Base-by-base conservation (phyloP, 2,113 vertebrate genomes). In the Cynocephalus volans region DNA sequence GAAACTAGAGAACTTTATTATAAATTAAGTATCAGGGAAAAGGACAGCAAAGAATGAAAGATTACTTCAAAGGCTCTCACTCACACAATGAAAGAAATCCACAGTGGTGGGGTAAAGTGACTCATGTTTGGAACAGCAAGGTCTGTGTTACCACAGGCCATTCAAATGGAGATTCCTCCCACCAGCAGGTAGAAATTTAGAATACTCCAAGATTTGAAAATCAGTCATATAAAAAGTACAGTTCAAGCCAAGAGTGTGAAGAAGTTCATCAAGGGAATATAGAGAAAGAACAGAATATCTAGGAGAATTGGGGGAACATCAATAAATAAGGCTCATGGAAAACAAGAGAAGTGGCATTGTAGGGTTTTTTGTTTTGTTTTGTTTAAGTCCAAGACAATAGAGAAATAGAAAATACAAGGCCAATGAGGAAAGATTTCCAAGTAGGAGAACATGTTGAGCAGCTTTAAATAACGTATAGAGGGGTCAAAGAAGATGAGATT, bases 151-250 rank as follows among this genome's bases (percentile, higher is more conserved):
- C 33, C 7, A 70, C 0, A 90, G 21, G 36, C 17, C 60, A 82
- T 64, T 95, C 83, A 85, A 86, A 96, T n/a, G 26, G 31, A 80
- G 70, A 83, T 76, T 48, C 52, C 85, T 84, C 52, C 36, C n/a
- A 72, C 7, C 70, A 90, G 60, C 9, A 93, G 65, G 18, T 12
- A 86, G 69, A 86, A 82, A 79, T 56, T 89, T 54, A 88, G 56
- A 90, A 67, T 41, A 94, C 41, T 56, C 4, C 13, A 96, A 67
- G 83, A 54, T 60, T 84, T 65, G 17, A 82, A 93, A 94, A 73
- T 87, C 13, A 48, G 11, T 95, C 26, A 69, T 36, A 69, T 33
- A 73, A 73, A 73, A 95, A 88, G 17, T 85, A 83, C 7, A 90
- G 36, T 65, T 93, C 1, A 95, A 89, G 64, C 19, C 50, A 97